Conservation (phyloP, 2,113 vertebrate species). For the Alligator sinensis region DNA sequence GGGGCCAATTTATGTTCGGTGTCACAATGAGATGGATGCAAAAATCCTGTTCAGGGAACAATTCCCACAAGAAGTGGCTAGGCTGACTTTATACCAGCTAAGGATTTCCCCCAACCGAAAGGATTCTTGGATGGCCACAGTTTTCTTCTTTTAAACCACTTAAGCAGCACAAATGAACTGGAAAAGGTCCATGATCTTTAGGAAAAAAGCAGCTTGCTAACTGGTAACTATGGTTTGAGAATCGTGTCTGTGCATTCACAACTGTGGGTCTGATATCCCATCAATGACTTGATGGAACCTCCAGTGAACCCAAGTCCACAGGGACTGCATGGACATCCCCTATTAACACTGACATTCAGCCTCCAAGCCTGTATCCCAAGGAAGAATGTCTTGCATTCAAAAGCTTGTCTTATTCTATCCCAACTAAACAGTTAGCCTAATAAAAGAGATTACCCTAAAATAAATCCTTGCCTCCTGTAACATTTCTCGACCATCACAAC, state of each 20-base stretch:
- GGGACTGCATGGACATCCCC: neutral
- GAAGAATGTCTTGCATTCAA: neutral
- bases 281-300: neutral
- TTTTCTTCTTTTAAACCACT: neutral
- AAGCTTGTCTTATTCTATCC: neutral
- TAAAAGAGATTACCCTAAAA: too few relatives aligned
- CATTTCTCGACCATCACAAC: too few relatives aligned
- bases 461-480: too few relatives aligned
- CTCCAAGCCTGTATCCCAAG: neutral
- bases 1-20: neutral
- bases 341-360: neutral
- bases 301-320: neutral
- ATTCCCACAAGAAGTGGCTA: neutral
- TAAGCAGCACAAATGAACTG: neutral
- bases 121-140: neutral
- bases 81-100: neutral
- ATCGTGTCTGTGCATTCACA: neutral
- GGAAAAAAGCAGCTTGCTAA: neutral
- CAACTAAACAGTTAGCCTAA: neutral
- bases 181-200: neutral
- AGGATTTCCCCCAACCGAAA: neutral
- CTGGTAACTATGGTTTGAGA: neutral
- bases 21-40: neutral
- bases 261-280: neutral
- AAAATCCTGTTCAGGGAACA: neutral